Conservation (phyloP, 2,113 vertebrate species). For the Melanocharis versteri region DNA sequence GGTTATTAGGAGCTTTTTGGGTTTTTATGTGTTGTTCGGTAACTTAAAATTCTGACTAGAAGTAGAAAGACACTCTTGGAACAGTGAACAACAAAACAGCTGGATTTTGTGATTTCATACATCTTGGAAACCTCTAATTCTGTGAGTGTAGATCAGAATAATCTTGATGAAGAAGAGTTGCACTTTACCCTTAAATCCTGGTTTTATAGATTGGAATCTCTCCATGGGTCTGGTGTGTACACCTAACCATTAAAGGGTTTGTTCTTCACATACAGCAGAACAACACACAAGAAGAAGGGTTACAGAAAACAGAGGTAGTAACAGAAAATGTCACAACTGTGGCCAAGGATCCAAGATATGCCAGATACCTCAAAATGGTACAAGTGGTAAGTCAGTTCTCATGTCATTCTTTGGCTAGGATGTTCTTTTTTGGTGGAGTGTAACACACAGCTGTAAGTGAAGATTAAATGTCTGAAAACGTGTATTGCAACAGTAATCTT, state of each 20-base stretch:
- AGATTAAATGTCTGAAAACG: not conserved
- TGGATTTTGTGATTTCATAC: not conserved
- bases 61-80: not conserved
- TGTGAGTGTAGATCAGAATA: not conserved
- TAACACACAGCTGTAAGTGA: not conserved
- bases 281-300: slow-evolving; percentile 58
- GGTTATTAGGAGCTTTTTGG: not conserved
- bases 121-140: not conserved
- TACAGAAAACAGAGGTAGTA: slow-evolving; percentile 65
- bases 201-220: not conserved
- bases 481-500: not conserved
- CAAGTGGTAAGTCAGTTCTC: slow-evolving; percentile 87
- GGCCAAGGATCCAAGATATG: slow-evolving; percentile 92
- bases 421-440: not conserved
- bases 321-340: slow-evolving; percentile 85
- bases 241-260: slow-evolving; percentile 8
- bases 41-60: not conserved
- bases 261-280: slow-evolving; percentile 57
- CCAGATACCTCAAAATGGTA: slow-evolving; percentile 97
- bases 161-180: not conserved
- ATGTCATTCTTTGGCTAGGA: not conserved
- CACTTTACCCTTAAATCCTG: not conserved
- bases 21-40: not conserved
- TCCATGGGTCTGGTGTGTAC: not conserved
- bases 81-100: not conserved